Conservation (phyloP, 2,113 vertebrate species). For the Otis tarda region DNA sequence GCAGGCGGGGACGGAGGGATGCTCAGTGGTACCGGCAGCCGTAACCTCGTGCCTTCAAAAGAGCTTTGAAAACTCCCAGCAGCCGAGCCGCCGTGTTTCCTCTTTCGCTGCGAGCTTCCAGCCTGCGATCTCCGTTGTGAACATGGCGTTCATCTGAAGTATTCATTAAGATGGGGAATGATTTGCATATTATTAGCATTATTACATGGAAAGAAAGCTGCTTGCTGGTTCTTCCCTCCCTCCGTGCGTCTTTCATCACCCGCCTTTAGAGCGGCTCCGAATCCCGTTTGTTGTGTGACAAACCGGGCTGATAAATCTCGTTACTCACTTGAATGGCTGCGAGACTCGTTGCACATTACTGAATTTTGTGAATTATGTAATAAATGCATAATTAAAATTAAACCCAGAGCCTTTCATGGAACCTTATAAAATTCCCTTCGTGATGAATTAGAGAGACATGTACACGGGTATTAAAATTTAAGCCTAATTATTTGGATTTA, state of each 20-base stretch:
- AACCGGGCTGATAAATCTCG: slow-evolving; percentile 66
- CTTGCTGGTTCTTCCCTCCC: slow-evolving; percentile 54
- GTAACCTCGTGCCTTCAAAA: not conserved
- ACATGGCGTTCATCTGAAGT: slow-evolving; percentile 14
- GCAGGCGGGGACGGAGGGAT: not conserved
- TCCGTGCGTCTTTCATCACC: slow-evolving; percentile 44
- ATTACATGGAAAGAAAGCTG: slow-evolving; percentile 53
- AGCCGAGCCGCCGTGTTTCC: not conserved
- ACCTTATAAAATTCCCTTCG: not conserved
- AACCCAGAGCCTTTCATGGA: not conserved
- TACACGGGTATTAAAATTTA: not conserved
- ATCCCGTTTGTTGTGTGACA: slow-evolving; percentile 64
- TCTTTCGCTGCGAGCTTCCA: not conserved
- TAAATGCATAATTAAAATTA: slow-evolving; percentile 49
- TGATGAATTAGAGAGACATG: not conserved
- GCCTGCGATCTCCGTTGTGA: not conserved
- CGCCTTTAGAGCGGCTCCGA: slow-evolving; percentile 20
- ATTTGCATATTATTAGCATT: slow-evolving; percentile 68
- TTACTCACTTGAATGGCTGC: slow-evolving; percentile 61
- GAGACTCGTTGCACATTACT: slow-evolving; percentile 41
- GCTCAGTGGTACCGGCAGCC: not conserved
- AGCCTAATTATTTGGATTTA: slow-evolving; percentile 45
- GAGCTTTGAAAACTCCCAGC: not conserved
- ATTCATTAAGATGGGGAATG: slow-evolving; percentile 53
- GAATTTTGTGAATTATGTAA: slow-evolving; percentile 63